phyloP scores from a whole-genome alignment of 1,140 invertebrate species.

The Drosophila pectinifera region DNA sequence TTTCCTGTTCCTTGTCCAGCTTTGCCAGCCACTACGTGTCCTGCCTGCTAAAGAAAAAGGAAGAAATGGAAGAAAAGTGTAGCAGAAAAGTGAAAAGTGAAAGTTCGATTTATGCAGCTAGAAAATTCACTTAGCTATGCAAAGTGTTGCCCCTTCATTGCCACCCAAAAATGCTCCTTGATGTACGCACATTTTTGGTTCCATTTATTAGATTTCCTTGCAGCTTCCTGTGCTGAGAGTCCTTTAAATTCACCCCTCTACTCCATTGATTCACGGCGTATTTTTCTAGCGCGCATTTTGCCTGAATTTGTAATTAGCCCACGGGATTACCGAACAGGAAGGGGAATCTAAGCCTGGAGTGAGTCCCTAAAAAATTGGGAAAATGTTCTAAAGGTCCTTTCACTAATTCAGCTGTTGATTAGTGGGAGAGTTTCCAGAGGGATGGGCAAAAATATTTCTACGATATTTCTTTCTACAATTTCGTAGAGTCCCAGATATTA shows the following conservation, averaged over 20 bases:
- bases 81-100: conserved; percentile 62
- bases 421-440: neutral
- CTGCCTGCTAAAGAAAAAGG: conserved; percentile 35
- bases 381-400: conserved; percentile 23
- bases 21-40: conserved; percentile 64
- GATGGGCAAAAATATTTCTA: no score
- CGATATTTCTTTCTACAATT: no score
- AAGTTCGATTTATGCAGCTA: conserved; percentile 74
- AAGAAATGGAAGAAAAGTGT: conserved; percentile 25
- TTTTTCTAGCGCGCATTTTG: conserved; percentile 62
- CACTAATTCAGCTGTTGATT: conserved; percentile 37
- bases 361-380: conserved; percentile 15
- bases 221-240: conserved; percentile 58
- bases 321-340: conserved; percentile 1
- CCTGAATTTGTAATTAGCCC: conserved; percentile 76
- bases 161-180: conserved; percentile 39
- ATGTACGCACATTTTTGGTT: conserved; percentile 84
- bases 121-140: conserved; percentile 73
- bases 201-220: conserved; percentile 83
- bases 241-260: conserved; percentile 25
- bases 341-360: neutral
- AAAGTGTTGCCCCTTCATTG: conserved; percentile 22
- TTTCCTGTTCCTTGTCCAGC: conserved; percentile 53
- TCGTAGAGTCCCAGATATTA: no score
- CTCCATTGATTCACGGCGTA: conserved; percentile 46